Base-by-base conservation (phyloP, 2,113 vertebrate genomes). In the Pteropus alecto region DNA sequence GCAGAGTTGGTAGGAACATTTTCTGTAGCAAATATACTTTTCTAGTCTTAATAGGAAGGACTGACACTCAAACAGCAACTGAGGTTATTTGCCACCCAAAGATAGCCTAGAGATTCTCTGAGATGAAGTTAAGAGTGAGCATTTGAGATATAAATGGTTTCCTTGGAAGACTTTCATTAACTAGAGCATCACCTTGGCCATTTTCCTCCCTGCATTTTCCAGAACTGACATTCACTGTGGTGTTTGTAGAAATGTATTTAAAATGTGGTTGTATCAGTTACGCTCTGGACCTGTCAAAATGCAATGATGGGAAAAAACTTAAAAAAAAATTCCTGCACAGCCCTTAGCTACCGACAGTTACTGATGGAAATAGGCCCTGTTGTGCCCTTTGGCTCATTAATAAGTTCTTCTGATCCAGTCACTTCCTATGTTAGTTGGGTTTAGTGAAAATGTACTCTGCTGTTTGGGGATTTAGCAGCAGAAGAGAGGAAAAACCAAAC, bases 101-200 rank as follows among this genome's bases (percentile, higher is more conserved):
- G 35, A 51, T 68, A 84, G 21, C 54, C 33, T 71, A 13, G 26
- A n/a, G 33, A 58, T 38, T 92, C 63, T 82, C 21, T 78, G 35
- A 79, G n/a, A 85, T 38, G 90, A 84, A 95, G 84, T 35, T 41
- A 70, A 70, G 35, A 63, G 58, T 85, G 28, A 84, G 21, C 6
- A 41, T 68, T 46, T 41, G 13, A 65, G 22, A 43, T 85, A 26
- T 9, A 81, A 60, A 81, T 76, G 35, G 5, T 68, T 93, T 87
- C 60, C 28, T 86, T 86, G 76, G 60, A 81, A 95, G 81, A 92
- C 67, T 95, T 92, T 88, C 88, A 83, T 77, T 67, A 93, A 60
- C 30, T 54, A 68, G 33, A 63, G 15, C 21, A 74, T 68, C 26
- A 58, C 11, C 26, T 51, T 76, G n/a, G 65, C 26, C 18, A 5